A percentile compares a stretch with the other conserved stretches of the same genome.
Evolutionary conservation across 2,797 vertebrate species (phyloP).

Genomic region (Sebastes ruberrimus): DNA sequence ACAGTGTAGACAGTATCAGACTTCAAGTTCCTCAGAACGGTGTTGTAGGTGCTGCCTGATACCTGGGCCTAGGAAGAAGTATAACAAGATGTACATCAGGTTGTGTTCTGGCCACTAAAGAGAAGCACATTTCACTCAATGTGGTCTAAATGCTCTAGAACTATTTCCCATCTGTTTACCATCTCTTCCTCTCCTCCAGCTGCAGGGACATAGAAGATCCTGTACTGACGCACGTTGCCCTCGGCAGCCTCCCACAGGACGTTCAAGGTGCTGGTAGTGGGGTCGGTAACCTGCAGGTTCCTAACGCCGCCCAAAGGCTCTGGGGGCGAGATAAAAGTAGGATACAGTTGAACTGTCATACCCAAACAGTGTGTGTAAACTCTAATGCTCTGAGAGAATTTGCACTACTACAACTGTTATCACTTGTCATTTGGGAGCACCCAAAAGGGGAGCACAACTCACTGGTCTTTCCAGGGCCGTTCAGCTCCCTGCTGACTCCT

Average conservation of each 20-base stretch:
- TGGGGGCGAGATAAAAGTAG: conserved; percentile 46
- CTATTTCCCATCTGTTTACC: conserved; percentile 75
- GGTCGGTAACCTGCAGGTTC: conserved; percentile 92
- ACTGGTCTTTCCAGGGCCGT: conserved; percentile 95
- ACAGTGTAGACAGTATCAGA: conserved; percentile 91
- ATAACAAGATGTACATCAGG: neutral
- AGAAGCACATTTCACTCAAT: neutral
- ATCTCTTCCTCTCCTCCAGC: conserved; percentile 88
- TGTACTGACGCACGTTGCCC: conserved; percentile 93
- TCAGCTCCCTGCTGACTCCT: conserved; percentile 88
- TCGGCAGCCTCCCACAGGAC: conserved; percentile 95
- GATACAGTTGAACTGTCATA: neutral
- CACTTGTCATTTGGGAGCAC: neutral
- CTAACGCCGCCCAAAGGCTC: conserved; percentile 93
- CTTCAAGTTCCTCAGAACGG: conserved; percentile 89
- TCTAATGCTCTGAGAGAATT: neutral
- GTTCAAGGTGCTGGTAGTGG: conserved; percentile 91
- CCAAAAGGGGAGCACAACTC: conserved; percentile 62
- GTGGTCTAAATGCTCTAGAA: neutral
- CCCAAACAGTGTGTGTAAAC: neutral
- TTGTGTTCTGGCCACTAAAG: neutral
- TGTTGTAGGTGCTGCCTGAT: conserved; percentile 89
- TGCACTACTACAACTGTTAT: neutral
- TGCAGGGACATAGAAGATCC: conserved; percentile 88
- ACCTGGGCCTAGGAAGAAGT: conserved; percentile 83